phyloP scores from a whole-genome alignment of 2,888 invertebrate species.

The Erebia aethiops region DNA sequence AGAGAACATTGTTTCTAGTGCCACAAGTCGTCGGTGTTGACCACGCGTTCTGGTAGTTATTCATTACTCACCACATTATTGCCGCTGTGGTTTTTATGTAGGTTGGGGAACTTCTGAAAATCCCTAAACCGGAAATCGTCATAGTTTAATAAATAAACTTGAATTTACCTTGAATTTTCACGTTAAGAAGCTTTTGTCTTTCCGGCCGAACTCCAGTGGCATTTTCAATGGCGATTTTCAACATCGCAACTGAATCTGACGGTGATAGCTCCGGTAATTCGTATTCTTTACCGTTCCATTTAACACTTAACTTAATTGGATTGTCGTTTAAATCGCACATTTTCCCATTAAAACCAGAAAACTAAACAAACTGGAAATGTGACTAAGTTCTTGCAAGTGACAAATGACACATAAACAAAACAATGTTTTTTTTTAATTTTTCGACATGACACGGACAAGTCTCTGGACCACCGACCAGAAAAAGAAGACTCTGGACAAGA shows the following conservation, averaged over 20 bases:
- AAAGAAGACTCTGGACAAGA: too few species aligned
- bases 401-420: constrained; percentile 72
- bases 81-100: neutral
- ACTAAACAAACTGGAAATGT: constrained; percentile 39
- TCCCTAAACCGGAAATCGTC: neutral
- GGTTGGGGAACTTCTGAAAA: neutral
- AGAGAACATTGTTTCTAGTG: too few species aligned
- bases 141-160: constrained; percentile 7
- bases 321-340: constrained; percentile 78
- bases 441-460: too few species aligned
- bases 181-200: constrained; percentile 95
- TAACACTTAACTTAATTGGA: constrained; percentile 86
- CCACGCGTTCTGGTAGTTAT: too few species aligned
- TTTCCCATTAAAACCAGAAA: constrained; percentile 55
- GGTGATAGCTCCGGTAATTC: constrained; percentile 88
- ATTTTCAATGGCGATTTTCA: constrained; percentile 93
- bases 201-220: constrained; percentile 96
- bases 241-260: constrained; percentile 90
- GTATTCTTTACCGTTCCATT: constrained; percentile 97
- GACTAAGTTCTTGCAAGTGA: constrained; percentile 11
- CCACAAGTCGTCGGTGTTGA: too few species aligned
- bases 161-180: constrained; percentile 93
- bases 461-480: too few species aligned
- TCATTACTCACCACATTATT: neutral
- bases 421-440: constrained; percentile 42